These are phyloP conservation scores for Melinaea marsaeus DNA, from an alignment of 2,888 invertebrate genomes.

Conservation along the genomic window DNA sequence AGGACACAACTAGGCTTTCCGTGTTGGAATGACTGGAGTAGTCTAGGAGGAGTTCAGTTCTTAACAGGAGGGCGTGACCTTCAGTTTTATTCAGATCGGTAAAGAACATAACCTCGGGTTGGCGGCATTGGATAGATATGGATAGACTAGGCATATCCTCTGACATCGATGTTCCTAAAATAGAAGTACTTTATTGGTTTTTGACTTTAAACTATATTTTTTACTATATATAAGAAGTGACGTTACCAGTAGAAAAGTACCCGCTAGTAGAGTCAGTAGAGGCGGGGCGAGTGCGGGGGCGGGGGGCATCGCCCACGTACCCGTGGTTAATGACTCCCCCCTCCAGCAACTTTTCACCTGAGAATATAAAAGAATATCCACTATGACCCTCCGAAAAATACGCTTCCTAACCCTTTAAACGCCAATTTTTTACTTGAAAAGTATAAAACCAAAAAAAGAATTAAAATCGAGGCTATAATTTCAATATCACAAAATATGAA, in stretches of 20 bases:
- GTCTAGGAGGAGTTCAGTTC: conserved; percentile 83
- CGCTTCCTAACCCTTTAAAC: too few relatives aligned
- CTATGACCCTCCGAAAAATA: neutral
- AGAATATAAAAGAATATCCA: neutral
- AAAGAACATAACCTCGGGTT: conserved; percentile 87
- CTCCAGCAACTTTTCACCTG: conserved; percentile 78
- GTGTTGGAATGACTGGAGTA: conserved; percentile 82
- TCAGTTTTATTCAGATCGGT: conserved; percentile 80
- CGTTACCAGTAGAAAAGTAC: conserved; percentile 71
- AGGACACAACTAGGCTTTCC: conserved; percentile 77
- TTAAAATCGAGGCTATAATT: too few relatives aligned
- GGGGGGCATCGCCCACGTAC: conserved; percentile 79
- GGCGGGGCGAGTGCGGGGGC: conserved; percentile 46
- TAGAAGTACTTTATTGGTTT: neutral
- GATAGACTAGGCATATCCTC: conserved; percentile 79
- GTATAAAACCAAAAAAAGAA: neutral
- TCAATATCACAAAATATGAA: too few relatives aligned
- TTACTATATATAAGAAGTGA: neutral
- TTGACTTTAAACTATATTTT: neutral
- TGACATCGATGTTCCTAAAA: conserved; percentile 68
- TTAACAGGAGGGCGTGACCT: conserved; percentile 81
- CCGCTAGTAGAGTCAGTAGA: conserved; percentile 79
- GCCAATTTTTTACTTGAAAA: neutral
- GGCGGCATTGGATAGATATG: conserved; percentile 84
- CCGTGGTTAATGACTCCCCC: conserved; percentile 85